Evolutionary conservation across 2,888 invertebrate genomes (phyloP), one percentile per base, ranked within the genome.

Genomic region (Hypomecis punctinalis): DNA sequence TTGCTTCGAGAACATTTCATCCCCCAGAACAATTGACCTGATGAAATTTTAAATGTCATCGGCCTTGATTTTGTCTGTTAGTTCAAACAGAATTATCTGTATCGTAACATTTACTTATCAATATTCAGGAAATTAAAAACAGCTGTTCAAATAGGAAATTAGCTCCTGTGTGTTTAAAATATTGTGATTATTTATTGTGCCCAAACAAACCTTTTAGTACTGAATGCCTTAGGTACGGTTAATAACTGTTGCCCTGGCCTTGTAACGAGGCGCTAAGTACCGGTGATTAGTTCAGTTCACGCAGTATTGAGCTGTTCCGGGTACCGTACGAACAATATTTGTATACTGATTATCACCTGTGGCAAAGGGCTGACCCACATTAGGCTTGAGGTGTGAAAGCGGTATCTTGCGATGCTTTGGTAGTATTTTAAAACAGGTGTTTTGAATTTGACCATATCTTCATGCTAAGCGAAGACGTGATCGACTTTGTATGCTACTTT

Each of bases 261-360:
- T 56, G 61, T 69, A 70, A 71, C 55, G 68, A 73, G 71, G 74
- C 71, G 79, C 67, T 77, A 82, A 84, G 60, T 72, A 73, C 42
- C 66, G 56, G 63, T 78, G 77, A 82, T 81, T 77, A 79, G 75
- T 71, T 75, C 68, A 67, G 70, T 68, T 72, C 72, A 73, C 71
- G 67, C 71, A 73, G 76, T 69, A 80, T 81, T 78, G 73, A 77
- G 71, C 67, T 68, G 75, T 62, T 57, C 62, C 51, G 46, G 67
- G 75, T 72, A 69, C 71, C 68, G 76, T 75, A 61, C 51, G 54
- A 48, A 53, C 65, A 65, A 64, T 62, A 65, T 68, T 68, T 67
- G 63, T 36, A 47, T 53, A 58, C 55, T 66, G 62, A 59, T 71
- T 71, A 66, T 64, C 62, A 42, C 45, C 6, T 40, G 53, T 46